Evolutionary conservation across 2,888 invertebrate species (phyloP).

Genomic region (Cephus runcator): DNA sequence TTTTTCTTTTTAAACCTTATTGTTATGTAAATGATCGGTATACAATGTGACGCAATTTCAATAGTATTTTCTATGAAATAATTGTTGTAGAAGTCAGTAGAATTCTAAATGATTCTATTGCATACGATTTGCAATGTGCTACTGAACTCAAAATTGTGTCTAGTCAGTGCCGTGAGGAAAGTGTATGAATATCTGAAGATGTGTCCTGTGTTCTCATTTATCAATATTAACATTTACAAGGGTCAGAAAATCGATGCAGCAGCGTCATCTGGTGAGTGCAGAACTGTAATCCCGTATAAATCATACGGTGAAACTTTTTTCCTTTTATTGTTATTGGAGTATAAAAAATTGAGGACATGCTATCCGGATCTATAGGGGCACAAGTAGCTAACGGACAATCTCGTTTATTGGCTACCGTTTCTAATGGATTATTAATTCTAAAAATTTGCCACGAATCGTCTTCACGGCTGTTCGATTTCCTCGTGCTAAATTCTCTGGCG

Average conservation of each 20-base stretch:
- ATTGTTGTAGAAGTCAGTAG: neutral
- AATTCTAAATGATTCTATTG: neutral
- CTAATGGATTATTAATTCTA: neutral
- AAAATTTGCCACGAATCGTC: neutral
- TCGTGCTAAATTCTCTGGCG: slow-evolving; percentile 44
- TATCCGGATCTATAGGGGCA: neutral
- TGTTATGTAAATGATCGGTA: neutral
- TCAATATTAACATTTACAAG: slow-evolving; percentile 5
- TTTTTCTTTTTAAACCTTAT: neutral
- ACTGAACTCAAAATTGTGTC: neutral
- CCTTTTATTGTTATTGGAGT: neutral
- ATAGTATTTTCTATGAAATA: neutral
- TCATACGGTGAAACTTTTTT: neutral
- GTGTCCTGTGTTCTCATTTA: neutral
- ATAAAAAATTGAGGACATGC: neutral
- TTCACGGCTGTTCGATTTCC: slow-evolving; percentile 53
- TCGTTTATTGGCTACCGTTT: neutral
- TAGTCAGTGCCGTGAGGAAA: neutral
- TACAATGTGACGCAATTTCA: neutral
- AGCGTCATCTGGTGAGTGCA: slow-evolving; percentile 6
- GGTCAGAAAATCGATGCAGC: neutral
- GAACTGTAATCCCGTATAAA: neutral
- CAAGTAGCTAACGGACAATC: neutral
- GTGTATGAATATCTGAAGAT: neutral
- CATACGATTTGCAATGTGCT: neutral